Conservation (phyloP, 2,113 vertebrate genomes). For the Ammodytes dubius region DNA sequence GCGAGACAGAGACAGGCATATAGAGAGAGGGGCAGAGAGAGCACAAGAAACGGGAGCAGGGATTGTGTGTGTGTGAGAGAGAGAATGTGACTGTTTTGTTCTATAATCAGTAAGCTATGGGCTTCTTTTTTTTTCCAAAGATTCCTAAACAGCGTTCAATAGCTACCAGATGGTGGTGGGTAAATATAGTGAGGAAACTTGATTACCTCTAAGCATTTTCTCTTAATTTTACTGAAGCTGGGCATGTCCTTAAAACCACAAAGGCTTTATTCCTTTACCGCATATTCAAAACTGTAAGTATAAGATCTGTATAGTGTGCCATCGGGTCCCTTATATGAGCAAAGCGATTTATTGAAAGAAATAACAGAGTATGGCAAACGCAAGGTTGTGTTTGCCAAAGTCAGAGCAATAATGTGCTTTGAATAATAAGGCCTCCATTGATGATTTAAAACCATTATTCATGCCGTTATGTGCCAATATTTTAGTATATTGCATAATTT, state of each 20-base stretch:
- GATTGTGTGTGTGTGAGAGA: not conserved
- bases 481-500: conserved; percentile 55
- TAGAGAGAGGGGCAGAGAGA: conserved; percentile 19
- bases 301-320: conserved; percentile 30
- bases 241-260: conserved; percentile 56
- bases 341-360: conserved; percentile 45
- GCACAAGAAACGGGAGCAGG: conserved; percentile 30
- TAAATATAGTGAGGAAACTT: conserved; percentile 59
- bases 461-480: conserved; percentile 43
- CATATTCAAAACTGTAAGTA: conserved; percentile 34
- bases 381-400: conserved; percentile 19
- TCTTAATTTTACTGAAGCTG: conserved; percentile 59
- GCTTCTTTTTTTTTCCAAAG: conserved; percentile 56
- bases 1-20: conserved; percentile 51
- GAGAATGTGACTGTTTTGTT: conserved; percentile 58
- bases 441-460: conserved; percentile 17
- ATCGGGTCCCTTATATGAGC: conserved; percentile 39
- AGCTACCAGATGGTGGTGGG: conserved; percentile 72
- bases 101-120: conserved; percentile 61
- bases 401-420: conserved; percentile 24
- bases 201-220: conserved; percentile 72
- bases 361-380: conserved; percentile 25
- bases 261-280: conserved; percentile 45
- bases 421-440: conserved; percentile 37
- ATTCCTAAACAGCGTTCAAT: conserved; percentile 72